Conservation (phyloP, 1,140 invertebrate genomes). For the Uloborus diversus region DNA sequence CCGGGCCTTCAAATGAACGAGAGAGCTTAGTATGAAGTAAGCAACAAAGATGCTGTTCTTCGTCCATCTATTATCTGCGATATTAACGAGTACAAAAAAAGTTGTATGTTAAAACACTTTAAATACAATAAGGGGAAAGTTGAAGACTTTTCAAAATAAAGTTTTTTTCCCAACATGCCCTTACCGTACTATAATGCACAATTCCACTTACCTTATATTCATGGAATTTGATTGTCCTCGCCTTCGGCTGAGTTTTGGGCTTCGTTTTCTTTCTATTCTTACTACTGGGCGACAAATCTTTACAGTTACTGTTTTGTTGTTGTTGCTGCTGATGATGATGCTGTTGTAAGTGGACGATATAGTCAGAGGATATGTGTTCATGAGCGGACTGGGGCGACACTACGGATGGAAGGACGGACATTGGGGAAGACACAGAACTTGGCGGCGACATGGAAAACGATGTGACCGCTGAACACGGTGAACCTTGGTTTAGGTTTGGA, state of each 20-base stretch:
- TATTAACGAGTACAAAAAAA: too few relatives aligned
- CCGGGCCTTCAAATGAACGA: too few relatives aligned
- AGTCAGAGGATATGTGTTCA: slow-evolving; percentile 38
- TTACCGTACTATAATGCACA: too few relatives aligned
- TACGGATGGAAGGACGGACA: slow-evolving; percentile 29
- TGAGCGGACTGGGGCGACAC: slow-evolving; percentile 15
- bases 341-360: slow-evolving; percentile 32
- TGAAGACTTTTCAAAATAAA: too few relatives aligned
- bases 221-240: slow-evolving; percentile 95
- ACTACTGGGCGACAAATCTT: slow-evolving; percentile 58
- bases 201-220: slow-evolving; percentile 91
- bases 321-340: slow-evolving; percentile 12
- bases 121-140: too few relatives aligned
- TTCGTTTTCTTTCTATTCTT: slow-evolving; percentile 89
- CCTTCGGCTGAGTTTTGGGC: slow-evolving; percentile 81
- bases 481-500: slow-evolving; percentile 39
- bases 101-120: too few relatives aligned
- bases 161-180: too few relatives aligned
- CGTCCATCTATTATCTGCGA: too few relatives aligned
- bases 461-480: slow-evolving; percentile 50
- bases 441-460: slow-evolving; percentile 55
- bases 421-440: slow-evolving; percentile 55
- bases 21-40: too few relatives aligned
- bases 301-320: background rate
- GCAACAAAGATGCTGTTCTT: too few relatives aligned